Evolutionary conservation across 2,888 invertebrate genomes (phyloP).

Genomic region (Agriotes lineatus): DNA sequence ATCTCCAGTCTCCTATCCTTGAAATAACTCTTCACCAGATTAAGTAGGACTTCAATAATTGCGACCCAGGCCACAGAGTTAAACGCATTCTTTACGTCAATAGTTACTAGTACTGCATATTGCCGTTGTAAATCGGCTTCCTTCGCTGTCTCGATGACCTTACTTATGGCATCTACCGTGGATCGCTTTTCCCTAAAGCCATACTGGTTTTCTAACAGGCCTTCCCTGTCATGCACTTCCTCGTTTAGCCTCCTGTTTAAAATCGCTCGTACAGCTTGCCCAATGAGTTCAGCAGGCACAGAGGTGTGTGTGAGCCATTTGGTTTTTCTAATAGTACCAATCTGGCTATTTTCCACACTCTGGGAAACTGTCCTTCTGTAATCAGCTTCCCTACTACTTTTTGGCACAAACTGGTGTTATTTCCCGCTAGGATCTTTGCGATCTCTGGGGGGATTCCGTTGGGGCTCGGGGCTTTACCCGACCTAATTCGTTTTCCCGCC

Average conservation of each 20-base stretch:
- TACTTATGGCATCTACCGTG: no score
- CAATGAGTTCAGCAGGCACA: neutral
- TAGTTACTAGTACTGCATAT: neutral
- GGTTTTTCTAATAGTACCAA: no score
- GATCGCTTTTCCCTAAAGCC: no score
- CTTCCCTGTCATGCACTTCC: no score
- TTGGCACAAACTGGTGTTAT: no score
- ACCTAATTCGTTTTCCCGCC: no score
- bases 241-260: neutral
- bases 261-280: neutral
- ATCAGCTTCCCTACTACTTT: slow-evolving; percentile 9
- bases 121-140: neutral
- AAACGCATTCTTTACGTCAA: neutral
- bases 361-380: neutral
- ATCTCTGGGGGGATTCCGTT: no score
- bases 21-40: neutral
- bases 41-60: neutral
- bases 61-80: neutral
- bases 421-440: no score
- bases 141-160: no score
- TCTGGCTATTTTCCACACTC: no score
- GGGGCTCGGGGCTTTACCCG: no score
- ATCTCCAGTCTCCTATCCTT: neutral
- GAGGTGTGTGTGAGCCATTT: neutral
- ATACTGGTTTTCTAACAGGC: no score